Evolutionary conservation across 2,888 invertebrate species (phyloP), one percentile per base, ranked within the genome.

Genomic region (Dryobota labecula): DNA sequence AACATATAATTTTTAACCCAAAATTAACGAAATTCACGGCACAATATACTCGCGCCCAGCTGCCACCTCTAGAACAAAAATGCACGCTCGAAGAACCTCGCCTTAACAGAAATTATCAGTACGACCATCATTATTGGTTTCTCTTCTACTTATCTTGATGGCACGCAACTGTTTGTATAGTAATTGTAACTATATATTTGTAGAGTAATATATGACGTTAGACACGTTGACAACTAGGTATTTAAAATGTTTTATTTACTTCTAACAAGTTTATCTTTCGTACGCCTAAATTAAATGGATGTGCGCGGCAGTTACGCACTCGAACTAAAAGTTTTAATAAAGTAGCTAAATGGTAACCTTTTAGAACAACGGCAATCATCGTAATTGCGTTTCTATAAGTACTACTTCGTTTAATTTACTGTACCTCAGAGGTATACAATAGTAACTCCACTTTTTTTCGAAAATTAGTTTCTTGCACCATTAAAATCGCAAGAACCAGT

Each of bases 301-400:
- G n/a, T 53, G 38, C 58, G 36, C 36, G 33, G 20, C 18, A 51
- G 36, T 72, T 61, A 71, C 49, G 36, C 43, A 49, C 43, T 61
- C 20, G 13, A 24, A 49, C 47, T 71, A 56, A 74, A 73, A 43
- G 41, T 73, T 49, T 60, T 74, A 80, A 76, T 76, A n/a, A n/a
- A n/a, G n/a, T 65, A 80, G 61, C 36, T 76, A 73, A 80, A 65
- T 80, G 60, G 60, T 49, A 38, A 65, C 38, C 54, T 41, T 65
- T 74, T 61, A 47, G 36, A 38, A 36, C 61, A 51, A 61, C 49
- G 20, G 47, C 63, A 58, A 78, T 81, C 54, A 64, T 61, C 24
- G 24, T 68, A 56, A 81, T 81, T 74, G 61, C 15, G 27, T 61
- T 74, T 47, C 51, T 53, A 49, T 58, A 62, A 49, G 57, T 51